phyloP scores from a whole-genome alignment of 2,797 vertebrate genomes.

The Helarctos malayanus region DNA sequence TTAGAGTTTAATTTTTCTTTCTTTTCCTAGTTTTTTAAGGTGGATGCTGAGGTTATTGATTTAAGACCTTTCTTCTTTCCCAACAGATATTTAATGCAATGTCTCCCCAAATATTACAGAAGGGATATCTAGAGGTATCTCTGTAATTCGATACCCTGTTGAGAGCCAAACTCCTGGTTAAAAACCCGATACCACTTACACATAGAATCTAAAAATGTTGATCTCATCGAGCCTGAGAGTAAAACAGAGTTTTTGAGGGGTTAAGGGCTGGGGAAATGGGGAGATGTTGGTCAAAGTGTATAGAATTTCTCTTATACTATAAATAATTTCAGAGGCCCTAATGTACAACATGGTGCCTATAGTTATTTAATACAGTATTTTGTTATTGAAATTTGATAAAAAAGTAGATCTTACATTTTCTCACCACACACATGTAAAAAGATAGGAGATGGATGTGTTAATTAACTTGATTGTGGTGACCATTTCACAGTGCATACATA shows the following conservation, averaged over 20 bases:
- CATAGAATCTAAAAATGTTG: background rate
- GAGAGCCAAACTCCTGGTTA: background rate
- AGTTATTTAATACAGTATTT: background rate
- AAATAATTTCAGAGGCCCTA: background rate
- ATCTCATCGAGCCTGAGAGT: background rate
- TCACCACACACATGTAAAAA: background rate
- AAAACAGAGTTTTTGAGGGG: background rate
- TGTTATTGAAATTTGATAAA: background rate
- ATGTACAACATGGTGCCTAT: background rate
- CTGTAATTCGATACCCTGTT: background rate
- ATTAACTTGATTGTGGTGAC: background rate
- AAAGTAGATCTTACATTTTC: background rate
- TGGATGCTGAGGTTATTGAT: background rate
- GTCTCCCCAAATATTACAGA: background rate
- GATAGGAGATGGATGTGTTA: background rate
- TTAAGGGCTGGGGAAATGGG: background rate
- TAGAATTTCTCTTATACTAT: background rate
- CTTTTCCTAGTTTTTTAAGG: background rate
- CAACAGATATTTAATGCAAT: background rate
- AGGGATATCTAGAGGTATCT: background rate
- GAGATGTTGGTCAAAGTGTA: background rate
- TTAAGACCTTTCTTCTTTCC: background rate
- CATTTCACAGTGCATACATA: background rate
- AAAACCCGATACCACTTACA: background rate
- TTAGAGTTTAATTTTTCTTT: background rate